Evolutionary conservation across 2,797 vertebrate genomes (phyloP).

Genomic region (Neosalanx taihuensis): DNA sequence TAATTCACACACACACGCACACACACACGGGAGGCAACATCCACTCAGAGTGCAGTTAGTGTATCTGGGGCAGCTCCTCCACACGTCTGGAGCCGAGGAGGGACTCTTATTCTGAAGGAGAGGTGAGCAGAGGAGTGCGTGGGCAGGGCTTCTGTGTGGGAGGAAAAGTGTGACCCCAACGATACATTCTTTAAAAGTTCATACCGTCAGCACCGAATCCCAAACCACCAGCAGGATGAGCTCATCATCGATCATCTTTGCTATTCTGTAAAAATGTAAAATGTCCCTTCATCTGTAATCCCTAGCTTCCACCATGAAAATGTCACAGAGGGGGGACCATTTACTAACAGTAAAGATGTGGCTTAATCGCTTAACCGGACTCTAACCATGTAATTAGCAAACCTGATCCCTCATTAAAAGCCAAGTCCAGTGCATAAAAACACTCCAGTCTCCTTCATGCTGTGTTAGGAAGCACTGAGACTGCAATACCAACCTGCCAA

Average conservation of each 20-base stretch:
- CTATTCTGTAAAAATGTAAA: neutral
- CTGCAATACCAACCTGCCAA: constrained; percentile 24
- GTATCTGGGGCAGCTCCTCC: constrained; percentile 34
- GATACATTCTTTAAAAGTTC: neutral
- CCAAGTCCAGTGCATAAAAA: constrained; percentile 33
- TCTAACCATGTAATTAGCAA: constrained; percentile 19
- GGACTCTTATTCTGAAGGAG: neutral
- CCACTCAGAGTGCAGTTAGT: constrained; percentile 44
- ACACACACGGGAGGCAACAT: constrained; percentile 17
- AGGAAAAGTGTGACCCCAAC: neutral
- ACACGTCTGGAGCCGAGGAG: constrained; percentile 48
- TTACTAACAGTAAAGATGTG: too few species aligned
- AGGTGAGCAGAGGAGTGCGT: constrained; percentile 5
- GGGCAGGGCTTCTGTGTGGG: neutral
- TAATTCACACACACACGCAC: constrained; percentile 39
- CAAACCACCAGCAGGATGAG: neutral
- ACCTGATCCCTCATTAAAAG: constrained; percentile 34
- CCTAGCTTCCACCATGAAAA: too few species aligned
- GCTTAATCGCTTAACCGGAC: constrained; percentile 4
- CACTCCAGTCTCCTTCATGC: constrained; percentile 40
- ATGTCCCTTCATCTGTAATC: too few species aligned
- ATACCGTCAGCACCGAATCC: neutral
- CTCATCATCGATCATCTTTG: neutral
- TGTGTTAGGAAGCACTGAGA: constrained; percentile 35
- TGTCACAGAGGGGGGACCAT: too few species aligned